Conservation (phyloP, 2,888 invertebrate genomes). For the Limnephilus lunatus region DNA sequence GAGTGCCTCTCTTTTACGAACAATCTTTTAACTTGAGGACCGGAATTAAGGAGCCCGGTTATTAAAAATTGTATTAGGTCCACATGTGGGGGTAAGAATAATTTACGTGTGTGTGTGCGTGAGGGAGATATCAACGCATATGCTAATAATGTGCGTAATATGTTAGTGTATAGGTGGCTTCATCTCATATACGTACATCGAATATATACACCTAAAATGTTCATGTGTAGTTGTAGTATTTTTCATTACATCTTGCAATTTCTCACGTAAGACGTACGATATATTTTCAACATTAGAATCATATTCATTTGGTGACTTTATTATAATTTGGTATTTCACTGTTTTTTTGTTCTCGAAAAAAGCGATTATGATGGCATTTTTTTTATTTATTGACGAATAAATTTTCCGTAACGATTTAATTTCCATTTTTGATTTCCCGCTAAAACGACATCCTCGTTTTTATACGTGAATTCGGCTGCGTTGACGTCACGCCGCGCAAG, state of each 20-base stretch:
- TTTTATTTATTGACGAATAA: no score
- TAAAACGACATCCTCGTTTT: no score
- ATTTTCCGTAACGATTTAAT: no score
- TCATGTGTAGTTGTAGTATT: not conserved
- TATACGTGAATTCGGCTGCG: no score
- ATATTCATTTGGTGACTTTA: not conserved
- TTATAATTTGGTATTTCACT: no score
- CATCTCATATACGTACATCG: not conserved
- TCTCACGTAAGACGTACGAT: not conserved
- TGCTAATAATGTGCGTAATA: not conserved
- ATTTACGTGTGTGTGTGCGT: constrained; percentile 23
- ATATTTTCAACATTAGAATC: not conserved
- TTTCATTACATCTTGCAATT: not conserved
- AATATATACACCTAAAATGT: not conserved
- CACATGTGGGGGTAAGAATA: constrained; percentile 22
- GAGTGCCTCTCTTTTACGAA: not conserved
- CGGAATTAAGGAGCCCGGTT: constrained; percentile 47
- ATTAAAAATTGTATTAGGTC: constrained; percentile 55
- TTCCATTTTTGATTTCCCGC: no score
- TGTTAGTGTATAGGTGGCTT: not conserved
- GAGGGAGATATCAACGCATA: constrained; percentile 44
- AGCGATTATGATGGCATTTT: no score
- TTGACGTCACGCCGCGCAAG: no score
- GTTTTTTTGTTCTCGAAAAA: no score
- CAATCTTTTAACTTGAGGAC: not conserved